Percentiles rank a stretch among this genome's conserved stretches.
Conservation (phyloP, 1,140 invertebrate genomes). For the Asbolus verrucosus region DNA sequence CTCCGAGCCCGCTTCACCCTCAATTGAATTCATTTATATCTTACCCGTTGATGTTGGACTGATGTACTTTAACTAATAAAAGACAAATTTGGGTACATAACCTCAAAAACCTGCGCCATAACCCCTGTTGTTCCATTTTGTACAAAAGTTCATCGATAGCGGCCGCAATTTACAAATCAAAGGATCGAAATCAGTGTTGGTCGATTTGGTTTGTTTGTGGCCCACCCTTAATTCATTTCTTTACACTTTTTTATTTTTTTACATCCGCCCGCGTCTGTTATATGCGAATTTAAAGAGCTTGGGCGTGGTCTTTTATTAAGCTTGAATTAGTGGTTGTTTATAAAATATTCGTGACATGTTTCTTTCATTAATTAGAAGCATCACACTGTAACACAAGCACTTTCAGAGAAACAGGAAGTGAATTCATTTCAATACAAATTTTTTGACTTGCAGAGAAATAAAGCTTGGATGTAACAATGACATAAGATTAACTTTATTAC, state of each 20-base stretch:
- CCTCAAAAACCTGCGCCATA: background rate
- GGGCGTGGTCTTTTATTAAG: conserved; percentile 25
- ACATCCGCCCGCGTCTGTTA: conserved; percentile 5
- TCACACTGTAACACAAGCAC: no score
- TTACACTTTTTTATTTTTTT: background rate
- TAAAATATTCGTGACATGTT: conserved; percentile 11
- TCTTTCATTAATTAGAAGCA: conserved; percentile 13
- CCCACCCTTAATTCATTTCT: conserved; percentile 17
- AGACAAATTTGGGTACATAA: background rate
- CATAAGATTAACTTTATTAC: conserved; percentile 38
- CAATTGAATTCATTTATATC: conserved; percentile 44
- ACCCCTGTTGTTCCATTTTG: background rate
- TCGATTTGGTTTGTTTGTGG: background rate
- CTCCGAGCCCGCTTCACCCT: conserved; percentile 43
- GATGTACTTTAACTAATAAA: background rate
- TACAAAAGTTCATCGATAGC: background rate
- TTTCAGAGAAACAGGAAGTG: conserved; percentile 5
- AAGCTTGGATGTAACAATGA: conserved; percentile 14
- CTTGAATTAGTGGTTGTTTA: conserved; percentile 19
- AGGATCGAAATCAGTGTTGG: no score
- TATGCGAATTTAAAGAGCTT: background rate
- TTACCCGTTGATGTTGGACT: conserved; percentile 8
- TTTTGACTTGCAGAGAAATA: background rate
- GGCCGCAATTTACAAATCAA: conserved; percentile 1
- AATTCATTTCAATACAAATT: background rate